Conservation (phyloP, 1,140 invertebrate genomes). For the Heliconius congener region DNA sequence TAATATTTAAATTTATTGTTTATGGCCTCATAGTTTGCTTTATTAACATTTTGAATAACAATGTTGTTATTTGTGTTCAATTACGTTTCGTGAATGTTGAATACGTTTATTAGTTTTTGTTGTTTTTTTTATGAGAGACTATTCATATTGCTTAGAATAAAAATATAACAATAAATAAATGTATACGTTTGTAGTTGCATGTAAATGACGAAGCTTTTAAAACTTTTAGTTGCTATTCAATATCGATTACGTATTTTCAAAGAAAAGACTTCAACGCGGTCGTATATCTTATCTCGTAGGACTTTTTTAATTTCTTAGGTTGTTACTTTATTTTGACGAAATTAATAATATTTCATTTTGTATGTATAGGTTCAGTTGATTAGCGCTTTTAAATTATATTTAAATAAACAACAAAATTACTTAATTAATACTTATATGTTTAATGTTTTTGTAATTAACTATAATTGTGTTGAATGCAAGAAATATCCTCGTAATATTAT, state of each 20-base stretch:
- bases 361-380: too few relatives aligned
- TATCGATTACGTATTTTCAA: constrained; percentile 30
- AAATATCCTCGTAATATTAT: too few relatives aligned
- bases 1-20: constrained; percentile 51
- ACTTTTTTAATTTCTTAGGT: neutral
- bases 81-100: constrained; percentile 34
- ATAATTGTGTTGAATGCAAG: too few relatives aligned
- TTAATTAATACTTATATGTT: too few relatives aligned
- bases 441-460: too few relatives aligned
- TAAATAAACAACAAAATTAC: too few relatives aligned
- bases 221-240: constrained; percentile 16
- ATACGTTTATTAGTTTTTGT: constrained; percentile 24
- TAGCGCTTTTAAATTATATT: too few relatives aligned
- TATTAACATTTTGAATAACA: constrained; percentile 35
- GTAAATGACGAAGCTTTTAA: constrained; percentile 16
- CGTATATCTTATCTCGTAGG: neutral
- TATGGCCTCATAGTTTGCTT: constrained; percentile 30
- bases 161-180: neutral
- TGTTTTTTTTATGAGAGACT: neutral
- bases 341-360: too few relatives aligned
- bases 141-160: neutral
- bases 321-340: too few relatives aligned
- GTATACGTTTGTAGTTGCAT: constrained; percentile 2
- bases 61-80: constrained; percentile 37
- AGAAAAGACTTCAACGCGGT: constrained; percentile 71